Base-by-base conservation (phyloP, 2,888 invertebrate genomes). In the Plemyria rubiginata region DNA sequence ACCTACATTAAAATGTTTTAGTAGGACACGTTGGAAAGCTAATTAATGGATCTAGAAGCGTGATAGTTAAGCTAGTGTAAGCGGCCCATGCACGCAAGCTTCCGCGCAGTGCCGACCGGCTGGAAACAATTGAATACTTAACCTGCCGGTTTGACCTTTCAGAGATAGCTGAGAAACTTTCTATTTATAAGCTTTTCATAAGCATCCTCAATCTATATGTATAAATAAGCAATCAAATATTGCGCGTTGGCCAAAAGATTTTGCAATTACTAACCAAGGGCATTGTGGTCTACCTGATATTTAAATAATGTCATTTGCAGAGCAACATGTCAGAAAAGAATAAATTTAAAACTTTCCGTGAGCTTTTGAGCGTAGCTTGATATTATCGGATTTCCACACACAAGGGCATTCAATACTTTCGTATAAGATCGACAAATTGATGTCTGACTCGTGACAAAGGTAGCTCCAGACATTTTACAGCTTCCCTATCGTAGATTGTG, bases 401-500 rank as follows among this genome's bases (percentile, higher is more conserved):
- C 57, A 65, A 51, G 49, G 64, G 53, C 50, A 65, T 62, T 60
- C 43, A 54, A 62, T 62, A 62, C 59, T 60, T 62, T 64, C 55
- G 40, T 60, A 61, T 53, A 55, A 61, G 55, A 63, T 66, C 60
- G 57, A 70, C 68, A 61, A 65, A 66, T 68, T 66, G 68, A 68
- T 71, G 70, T 76, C 71, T 54, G 49, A 49, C 48, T 62, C 60
- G 36, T 57, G 66, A 66, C 50, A 68, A 63, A 65, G 60, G 58
- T 66, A 55, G 43, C 40, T 57, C 52, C 29, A 55, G 54, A 64
- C 45, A 52, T 65, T 58, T 72, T 70, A 60, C 57, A 73, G 68
- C 67, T 70, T 71, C 74, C 65, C 70, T 71, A 75, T 74, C 59
- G 64, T 70, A 69, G 68, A 66, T 55, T 53, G 65, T 65, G 56